Conservation (phyloP, 2,113 vertebrate species). For the Archocentrus centrarchus region DNA sequence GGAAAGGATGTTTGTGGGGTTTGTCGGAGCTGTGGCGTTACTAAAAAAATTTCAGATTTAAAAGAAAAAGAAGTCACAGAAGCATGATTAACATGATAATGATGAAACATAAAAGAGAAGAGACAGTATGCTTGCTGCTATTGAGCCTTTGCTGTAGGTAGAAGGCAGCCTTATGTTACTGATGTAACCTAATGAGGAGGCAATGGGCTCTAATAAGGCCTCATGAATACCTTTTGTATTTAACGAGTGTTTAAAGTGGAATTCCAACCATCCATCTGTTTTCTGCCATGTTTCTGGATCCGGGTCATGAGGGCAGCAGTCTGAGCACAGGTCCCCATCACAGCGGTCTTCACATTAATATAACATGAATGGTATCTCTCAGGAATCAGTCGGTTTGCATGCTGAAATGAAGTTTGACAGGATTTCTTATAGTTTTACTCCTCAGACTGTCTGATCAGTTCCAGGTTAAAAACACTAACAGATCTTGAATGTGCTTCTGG, state of each 20-base stretch:
- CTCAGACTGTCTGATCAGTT: background rate
- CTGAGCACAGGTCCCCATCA: background rate
- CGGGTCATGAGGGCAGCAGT: background rate
- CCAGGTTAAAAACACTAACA: background rate
- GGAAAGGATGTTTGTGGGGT: slow-evolving; percentile 40
- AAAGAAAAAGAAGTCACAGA: no score
- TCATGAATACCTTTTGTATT: background rate
- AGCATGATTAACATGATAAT: background rate
- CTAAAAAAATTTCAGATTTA: background rate
- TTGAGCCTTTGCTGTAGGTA: background rate
- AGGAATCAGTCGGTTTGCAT: background rate
- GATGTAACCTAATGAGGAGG: background rate
- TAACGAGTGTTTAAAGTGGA: no score
- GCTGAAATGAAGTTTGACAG: background rate
- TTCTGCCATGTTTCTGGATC: background rate
- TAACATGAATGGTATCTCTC: background rate
- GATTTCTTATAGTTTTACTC: background rate
- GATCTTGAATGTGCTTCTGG: background rate
- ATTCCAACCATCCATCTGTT: background rate
- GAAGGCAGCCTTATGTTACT: no score
- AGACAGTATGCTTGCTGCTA: background rate
- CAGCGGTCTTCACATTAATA: background rate
- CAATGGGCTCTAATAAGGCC: background rate
- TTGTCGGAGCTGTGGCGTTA: background rate
- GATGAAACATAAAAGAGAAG: background rate